phyloP scores from a whole-genome alignment of 2,888 invertebrate species.

The Aphrophora alni region DNA sequence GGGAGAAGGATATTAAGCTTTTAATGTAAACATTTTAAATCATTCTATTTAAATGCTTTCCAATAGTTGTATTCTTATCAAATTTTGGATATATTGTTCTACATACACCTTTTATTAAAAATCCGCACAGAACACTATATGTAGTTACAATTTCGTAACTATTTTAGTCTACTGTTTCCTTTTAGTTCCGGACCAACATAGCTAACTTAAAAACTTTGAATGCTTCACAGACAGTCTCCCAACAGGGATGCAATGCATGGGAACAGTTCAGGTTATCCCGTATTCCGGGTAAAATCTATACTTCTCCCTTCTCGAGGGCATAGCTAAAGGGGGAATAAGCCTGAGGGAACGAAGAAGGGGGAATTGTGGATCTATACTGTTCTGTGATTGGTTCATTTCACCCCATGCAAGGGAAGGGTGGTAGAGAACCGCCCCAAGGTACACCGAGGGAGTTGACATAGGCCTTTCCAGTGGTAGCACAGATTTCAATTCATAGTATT shows the following conservation, averaged over 20 bases:
- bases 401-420: not conserved
- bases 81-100: no score
- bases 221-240: not conserved
- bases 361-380: constrained; percentile 3
- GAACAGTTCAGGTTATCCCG: not conserved
- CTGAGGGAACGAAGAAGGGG: not conserved
- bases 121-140: no score
- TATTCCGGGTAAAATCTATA: not conserved
- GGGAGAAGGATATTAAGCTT: no score
- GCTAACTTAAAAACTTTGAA: no score
- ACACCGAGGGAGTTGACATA: not conserved
- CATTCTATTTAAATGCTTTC: no score
- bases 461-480: not conserved
- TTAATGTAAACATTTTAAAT: no score
- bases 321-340: not conserved
- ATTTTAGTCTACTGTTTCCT: no score
- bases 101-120: no score
- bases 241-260: no score
- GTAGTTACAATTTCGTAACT: no score
- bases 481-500: not conserved
- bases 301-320: not conserved
- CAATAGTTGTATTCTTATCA: no score
- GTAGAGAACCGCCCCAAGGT: not conserved
- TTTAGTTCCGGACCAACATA: no score
- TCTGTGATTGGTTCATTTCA: not conserved